A percentile compares a stretch with the other conserved stretches of the same genome.
Conservation (phyloP, 2,113 vertebrate species). For the Platichthys stellatus region DNA sequence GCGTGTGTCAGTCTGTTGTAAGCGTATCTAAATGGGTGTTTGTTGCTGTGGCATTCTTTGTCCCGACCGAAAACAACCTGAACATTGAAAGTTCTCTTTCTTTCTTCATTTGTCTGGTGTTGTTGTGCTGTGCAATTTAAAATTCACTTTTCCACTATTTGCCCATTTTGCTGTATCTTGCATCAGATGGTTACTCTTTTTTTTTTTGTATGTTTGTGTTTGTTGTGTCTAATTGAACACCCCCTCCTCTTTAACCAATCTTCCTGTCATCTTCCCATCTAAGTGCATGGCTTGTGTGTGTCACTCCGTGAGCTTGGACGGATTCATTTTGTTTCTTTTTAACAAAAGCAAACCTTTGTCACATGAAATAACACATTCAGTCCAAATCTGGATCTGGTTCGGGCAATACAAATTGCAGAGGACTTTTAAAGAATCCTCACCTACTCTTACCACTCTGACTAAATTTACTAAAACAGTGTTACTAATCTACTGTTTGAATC, state of each 20-base stretch:
- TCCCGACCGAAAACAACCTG: not conserved
- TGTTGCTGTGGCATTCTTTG: constrained; percentile 40
- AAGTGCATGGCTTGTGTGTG: constrained; percentile 80
- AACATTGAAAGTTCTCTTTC: constrained; percentile 18
- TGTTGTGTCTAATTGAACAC: constrained; percentile 57
- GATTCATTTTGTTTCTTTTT: constrained; percentile 78
- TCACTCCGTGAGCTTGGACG: constrained; percentile 73
- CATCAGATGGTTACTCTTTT: constrained; percentile 18
- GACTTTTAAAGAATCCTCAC: constrained; percentile 77
- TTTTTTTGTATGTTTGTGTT: constrained; percentile 52
- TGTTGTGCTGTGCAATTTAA: constrained; percentile 43
- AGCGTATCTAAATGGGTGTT: constrained; percentile 34
- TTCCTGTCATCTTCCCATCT: constrained; percentile 40
- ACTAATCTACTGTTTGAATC: constrained; percentile 83
- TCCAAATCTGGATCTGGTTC: constrained; percentile 78
- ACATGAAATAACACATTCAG: constrained; percentile 74
- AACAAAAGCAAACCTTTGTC: constrained; percentile 72
- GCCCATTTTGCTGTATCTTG: constrained; percentile 55
- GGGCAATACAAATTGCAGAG: constrained; percentile 77
- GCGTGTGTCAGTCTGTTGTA: constrained; percentile 57
- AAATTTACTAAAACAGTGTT: constrained; percentile 82
- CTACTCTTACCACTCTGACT: constrained; percentile 57
- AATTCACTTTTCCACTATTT: constrained; percentile 3
- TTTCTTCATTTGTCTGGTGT: constrained; percentile 60
- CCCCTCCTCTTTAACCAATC: not conserved